Percentiles rank a stretch among this genome's conserved stretches.
Evolutionary conservation across 2,888 invertebrate genomes (phyloP).

Genomic region (Chromoteleia sp.): DNA sequence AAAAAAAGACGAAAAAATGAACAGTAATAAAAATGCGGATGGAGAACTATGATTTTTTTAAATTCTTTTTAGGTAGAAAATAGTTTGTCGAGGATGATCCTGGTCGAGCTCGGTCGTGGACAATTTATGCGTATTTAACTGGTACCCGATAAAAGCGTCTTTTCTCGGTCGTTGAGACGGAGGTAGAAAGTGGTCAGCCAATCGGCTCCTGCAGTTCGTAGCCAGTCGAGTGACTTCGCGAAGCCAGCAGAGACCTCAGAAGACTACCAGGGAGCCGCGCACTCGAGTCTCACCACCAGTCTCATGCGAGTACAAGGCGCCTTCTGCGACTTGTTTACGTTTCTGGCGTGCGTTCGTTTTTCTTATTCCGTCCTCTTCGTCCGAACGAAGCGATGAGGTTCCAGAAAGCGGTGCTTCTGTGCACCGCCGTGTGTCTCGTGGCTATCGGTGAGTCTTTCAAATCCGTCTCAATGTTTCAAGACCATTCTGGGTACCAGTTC

Average conservation of each 20-base stretch:
- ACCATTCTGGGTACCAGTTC: too few species aligned
- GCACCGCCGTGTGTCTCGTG: constrained; percentile 65
- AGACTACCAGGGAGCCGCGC: constrained; percentile 54
- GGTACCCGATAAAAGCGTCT: constrained; percentile 73
- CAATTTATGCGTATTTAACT: constrained; percentile 66
- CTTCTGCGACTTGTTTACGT: constrained; percentile 57
- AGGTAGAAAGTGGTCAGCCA: constrained; percentile 83
- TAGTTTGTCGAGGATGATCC: constrained; percentile 48
- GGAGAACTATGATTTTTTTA: constrained; percentile 12
- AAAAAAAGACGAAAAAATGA: background rate
- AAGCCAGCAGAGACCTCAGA: constrained; percentile 54
- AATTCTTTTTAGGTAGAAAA: constrained; percentile 24
- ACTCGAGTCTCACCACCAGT: constrained; percentile 60
- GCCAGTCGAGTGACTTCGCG: constrained; percentile 71
- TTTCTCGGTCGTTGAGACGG: constrained; percentile 73
- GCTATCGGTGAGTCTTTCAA: constrained; percentile 56
- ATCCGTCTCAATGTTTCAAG: background rate
- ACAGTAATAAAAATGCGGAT: constrained; percentile 2
- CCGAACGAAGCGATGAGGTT: constrained; percentile 68
- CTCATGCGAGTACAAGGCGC: constrained; percentile 50
- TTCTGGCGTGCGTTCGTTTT: constrained; percentile 20
- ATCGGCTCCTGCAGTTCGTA: constrained; percentile 75
- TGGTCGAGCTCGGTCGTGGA: constrained; percentile 29
- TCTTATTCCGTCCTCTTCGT: constrained; percentile 11
- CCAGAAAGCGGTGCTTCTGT: constrained; percentile 70